Conservation (phyloP, 2,113 vertebrate species). For the Forbesichthys agassizii region DNA sequence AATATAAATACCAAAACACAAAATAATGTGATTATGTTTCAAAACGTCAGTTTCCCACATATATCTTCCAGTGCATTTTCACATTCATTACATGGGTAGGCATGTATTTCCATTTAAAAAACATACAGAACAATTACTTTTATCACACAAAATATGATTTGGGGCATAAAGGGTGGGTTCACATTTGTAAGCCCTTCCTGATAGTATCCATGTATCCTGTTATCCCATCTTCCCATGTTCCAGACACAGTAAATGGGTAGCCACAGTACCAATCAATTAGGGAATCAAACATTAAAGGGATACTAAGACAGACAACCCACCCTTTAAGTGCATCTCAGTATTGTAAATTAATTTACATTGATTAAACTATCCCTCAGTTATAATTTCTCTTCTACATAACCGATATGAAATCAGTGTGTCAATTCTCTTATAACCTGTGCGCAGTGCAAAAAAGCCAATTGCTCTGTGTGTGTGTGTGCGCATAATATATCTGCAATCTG, state of each 20-base stretch:
- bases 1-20: conserved; percentile 34
- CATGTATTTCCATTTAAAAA: conserved; percentile 24
- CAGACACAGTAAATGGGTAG: not conserved
- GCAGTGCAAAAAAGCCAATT: conserved; percentile 33
- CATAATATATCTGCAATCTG: no score
- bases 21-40: conserved; percentile 19
- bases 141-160: conserved; percentile 57
- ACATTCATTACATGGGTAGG: conserved; percentile 22
- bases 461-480: no score
- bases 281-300: conserved; percentile 10
- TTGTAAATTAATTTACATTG: conserved; percentile 1
- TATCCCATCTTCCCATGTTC: not conserved
- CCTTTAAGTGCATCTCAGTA: conserved; percentile 21
- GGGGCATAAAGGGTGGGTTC: conserved; percentile 33
- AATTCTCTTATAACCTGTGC: conserved; percentile 34
- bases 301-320: not conserved
- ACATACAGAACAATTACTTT: conserved; percentile 56
- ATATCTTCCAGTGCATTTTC: conserved; percentile 15
- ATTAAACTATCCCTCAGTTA: conserved; percentile 15
- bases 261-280: not conserved
- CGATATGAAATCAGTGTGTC: conserved; percentile 4
- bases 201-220: not conserved
- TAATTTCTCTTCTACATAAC: conserved; percentile 33
- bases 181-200: not conserved
- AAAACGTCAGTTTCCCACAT: conserved; percentile 29